These are phyloP conservation scores for Sinocyclocheilus grahami DNA, from an alignment of 2,113 vertebrate species.

Conservation along the genomic window DNA sequence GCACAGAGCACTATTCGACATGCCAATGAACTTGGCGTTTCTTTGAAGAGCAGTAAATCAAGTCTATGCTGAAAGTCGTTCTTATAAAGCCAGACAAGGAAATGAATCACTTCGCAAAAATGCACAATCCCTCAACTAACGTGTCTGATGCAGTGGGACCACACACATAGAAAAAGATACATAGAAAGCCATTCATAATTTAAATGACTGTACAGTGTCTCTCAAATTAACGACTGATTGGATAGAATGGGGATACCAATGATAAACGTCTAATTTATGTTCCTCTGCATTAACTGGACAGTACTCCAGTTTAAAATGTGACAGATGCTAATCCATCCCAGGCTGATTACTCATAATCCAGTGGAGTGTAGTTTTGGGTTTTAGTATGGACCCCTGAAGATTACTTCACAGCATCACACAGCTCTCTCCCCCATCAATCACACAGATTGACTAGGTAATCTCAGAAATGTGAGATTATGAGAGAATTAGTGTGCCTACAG, in stretches of 20 bases:
- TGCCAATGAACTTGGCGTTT: slow-evolving; percentile 59
- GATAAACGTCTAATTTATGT: background rate
- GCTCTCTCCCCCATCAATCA: background rate
- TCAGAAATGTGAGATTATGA: slow-evolving; percentile 7
- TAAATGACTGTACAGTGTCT: background rate
- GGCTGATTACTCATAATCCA: slow-evolving; percentile 7
- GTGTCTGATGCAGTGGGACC: slow-evolving; percentile 26
- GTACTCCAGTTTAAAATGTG: background rate
- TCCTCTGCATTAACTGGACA: background rate
- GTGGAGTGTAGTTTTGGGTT: background rate
- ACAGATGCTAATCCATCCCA: background rate
- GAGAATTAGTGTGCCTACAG: background rate
- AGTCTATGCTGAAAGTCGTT: slow-evolving; percentile 22
- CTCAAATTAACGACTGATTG: background rate
- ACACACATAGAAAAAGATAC: slow-evolving; percentile 5
- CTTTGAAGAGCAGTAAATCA: slow-evolving; percentile 64
- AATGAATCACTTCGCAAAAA: slow-evolving; percentile 42
- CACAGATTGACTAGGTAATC: slow-evolving; percentile 3
- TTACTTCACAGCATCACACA: background rate
- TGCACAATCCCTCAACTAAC: background rate
- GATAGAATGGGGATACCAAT: background rate
- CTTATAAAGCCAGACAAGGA: slow-evolving; percentile 20
- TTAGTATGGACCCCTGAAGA: background rate
- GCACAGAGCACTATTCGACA: slow-evolving; percentile 53
- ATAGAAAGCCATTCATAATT: background rate